phyloP scores from a whole-genome alignment of 2,113 vertebrate species.

The Calidris pugnax region DNA sequence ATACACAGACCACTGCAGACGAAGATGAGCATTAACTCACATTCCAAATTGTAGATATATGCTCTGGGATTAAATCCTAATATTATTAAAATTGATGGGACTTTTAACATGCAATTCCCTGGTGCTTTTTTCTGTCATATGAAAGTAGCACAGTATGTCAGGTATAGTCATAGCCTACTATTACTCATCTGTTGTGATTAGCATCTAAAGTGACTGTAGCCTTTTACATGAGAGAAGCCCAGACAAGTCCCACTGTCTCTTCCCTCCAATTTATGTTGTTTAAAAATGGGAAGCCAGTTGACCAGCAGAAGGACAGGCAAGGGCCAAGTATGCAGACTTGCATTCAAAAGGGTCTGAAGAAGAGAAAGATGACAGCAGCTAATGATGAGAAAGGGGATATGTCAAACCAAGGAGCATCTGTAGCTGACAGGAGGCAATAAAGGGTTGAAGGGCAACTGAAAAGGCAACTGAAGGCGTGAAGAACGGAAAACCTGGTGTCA shows the following conservation, averaged over 20 bases:
- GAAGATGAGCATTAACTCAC: not conserved
- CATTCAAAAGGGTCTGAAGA: not conserved
- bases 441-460: not conserved
- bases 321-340: not conserved
- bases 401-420: not conserved
- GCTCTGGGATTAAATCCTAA: not conserved
- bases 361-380: not conserved
- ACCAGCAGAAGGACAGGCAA: not conserved
- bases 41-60: not conserved
- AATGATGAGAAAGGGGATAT: not conserved
- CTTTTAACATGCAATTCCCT: not conserved
- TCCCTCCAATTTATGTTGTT: not conserved
- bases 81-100: not conserved
- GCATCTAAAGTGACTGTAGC: not conserved
- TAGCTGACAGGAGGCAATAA: not conserved
- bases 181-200: not conserved
- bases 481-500: not conserved
- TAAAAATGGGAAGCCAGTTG: not conserved
- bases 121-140: not conserved
- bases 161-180: not conserved
- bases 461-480: not conserved
- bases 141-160: not conserved
- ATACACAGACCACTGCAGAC: not conserved
- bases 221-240: not conserved
- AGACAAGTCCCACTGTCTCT: accelerated